A percentile compares a stretch with the other conserved stretches of the same genome.
phyloP scores from a whole-genome alignment of 1,140 invertebrate genomes.

The Drosophila saltans region DNA sequence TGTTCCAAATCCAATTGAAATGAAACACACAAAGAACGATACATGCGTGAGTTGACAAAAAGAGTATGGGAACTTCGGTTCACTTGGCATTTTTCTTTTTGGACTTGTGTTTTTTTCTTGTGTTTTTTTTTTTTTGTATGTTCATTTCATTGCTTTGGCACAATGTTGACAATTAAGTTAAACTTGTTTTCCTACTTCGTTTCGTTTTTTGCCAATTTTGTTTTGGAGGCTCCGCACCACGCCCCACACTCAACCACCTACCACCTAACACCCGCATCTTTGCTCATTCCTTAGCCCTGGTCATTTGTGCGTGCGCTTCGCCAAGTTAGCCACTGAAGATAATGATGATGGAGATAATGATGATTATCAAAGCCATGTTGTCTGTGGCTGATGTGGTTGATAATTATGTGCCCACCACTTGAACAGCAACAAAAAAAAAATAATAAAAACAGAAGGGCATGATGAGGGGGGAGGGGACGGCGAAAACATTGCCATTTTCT shows the following conservation, averaged over 20 bases:
- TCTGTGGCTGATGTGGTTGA: conserved; percentile 75
- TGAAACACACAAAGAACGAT: too few relatives aligned
- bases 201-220: conserved; percentile 70
- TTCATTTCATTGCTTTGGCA: conserved; percentile 40
- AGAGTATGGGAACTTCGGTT: conserved; percentile 3
- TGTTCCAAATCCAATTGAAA: too few relatives aligned
- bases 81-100: conserved; percentile 22
- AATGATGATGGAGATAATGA: conserved; percentile 13
- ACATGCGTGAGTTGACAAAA: neutral
- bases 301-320: conserved; percentile 32
- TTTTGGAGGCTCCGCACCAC: neutral
- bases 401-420: conserved; percentile 74
- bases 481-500: neutral
- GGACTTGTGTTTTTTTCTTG: conserved; percentile 4
- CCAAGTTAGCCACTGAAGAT: conserved; percentile 7
- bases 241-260: neutral
- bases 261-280: neutral
- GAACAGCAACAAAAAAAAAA: neutral
- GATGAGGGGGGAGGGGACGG: neutral
- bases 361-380: conserved; percentile 74
- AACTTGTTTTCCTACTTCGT: conserved; percentile 78
- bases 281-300: too few relatives aligned
- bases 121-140: conserved; percentile 39
- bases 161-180: conserved; percentile 80
- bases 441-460: conserved; percentile 8